Evolutionary conservation across 2,113 vertebrate genomes (phyloP), one percentile per base, ranked within the genome.

Genomic region (Prochilodus magdalenae): DNA sequence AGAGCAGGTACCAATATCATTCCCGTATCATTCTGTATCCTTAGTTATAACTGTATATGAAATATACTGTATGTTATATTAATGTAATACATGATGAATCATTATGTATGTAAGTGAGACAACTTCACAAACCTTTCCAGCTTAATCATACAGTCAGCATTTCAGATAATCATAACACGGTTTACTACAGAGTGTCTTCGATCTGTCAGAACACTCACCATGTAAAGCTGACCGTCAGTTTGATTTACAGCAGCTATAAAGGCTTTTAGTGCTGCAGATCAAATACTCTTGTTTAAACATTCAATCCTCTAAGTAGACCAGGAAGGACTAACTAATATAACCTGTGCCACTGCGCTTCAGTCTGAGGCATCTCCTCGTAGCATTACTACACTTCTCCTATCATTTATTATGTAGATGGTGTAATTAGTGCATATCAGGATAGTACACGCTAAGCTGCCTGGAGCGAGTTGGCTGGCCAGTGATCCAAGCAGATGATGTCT

Each of bases 391-490:
- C 6, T 16, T 30, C 63, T 40, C 44, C 22, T 55, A 8, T 36
- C 65, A 55, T 67, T 24, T 65, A 53, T 16, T 77, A 65, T 65
- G 51, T 16, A 77, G 29, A 67, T 2, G 4, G 63, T 66, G 26
- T 55, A 77, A 77, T 67, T 55, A 67, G 47, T 16, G 55, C 47
- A n/a, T 20, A 20, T 49, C n/a, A 65, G 60, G 49, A 33, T 30
- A 53, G 20, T 24, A 27, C 63, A 67, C 29, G 27, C 29, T 24
- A 27, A 51, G 30, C 5, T 65, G 60, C 60, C 26, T 33, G 30
- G 27, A 53, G 44, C 75, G 47, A 29, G 22, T 77, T 67, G 44
- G 26, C 65, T 53, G 55, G 51, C 62, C 51, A 27, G 67, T 67
- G 27, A 51, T 67, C 75, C 65, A 6, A 33, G 75, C 26, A 67